These are phyloP conservation scores for Pantala flavescens DNA, from an alignment of 1,140 invertebrate species.

Conservation along the genomic window DNA sequence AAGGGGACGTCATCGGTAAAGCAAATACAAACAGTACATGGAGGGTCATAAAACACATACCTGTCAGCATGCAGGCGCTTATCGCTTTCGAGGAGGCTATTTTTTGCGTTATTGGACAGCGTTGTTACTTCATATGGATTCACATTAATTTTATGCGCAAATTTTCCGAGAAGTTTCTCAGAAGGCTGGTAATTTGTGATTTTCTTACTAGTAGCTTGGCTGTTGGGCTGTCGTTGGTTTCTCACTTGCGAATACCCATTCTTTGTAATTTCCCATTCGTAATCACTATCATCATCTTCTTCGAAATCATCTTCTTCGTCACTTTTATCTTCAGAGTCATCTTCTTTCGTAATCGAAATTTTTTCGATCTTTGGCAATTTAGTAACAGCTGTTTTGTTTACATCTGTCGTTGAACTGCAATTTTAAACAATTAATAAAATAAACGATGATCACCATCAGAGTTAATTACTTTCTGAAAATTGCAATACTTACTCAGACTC, in stretches of 20 bases:
- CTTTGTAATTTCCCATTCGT: slow-evolving; percentile 11
- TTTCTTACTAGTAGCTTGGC: slow-evolving; percentile 42
- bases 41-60: no score
- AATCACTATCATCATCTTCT: background rate
- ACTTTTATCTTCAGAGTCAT: background rate
- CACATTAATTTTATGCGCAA: slow-evolving; percentile 71
- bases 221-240: slow-evolving; percentile 15
- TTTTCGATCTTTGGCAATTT: no score
- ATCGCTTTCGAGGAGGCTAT: slow-evolving; percentile 53
- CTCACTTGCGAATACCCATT: background rate
- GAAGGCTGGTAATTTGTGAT: slow-evolving; percentile 62
- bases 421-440: no score
- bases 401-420: no score
- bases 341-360: background rate
- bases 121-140: slow-evolving; percentile 64
- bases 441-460: no score
- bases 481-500: background rate
- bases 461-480: no score
- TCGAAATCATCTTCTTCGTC: slow-evolving; percentile 14
- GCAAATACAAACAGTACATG: no score
- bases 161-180: slow-evolving; percentile 71
- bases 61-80: slow-evolving; percentile 53
- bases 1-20: slow-evolving; percentile 11
- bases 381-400: no score
- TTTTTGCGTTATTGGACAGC: slow-evolving; percentile 48